Conservation (phyloP, 2,888 invertebrate genomes). For the Yponomeuta malinellus region DNA sequence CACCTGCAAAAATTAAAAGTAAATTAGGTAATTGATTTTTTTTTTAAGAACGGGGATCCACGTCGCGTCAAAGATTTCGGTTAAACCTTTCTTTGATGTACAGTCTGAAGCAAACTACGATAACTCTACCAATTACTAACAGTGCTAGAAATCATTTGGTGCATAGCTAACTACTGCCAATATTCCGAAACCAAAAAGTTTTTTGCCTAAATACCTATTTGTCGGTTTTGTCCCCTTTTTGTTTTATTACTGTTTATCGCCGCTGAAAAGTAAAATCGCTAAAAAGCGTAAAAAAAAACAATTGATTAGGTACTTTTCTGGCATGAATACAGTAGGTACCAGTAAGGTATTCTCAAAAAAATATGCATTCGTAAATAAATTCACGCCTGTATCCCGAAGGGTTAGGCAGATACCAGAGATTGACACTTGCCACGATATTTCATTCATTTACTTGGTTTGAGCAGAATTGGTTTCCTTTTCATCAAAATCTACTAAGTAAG, state of each 20-base stretch:
- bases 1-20: constrained; percentile 49
- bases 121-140: background rate
- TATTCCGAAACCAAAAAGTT: background rate
- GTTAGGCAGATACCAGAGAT: no score
- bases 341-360: no score
- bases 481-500: no score
- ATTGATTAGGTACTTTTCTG: background rate
- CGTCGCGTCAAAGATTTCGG: background rate
- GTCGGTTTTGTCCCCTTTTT: background rate
- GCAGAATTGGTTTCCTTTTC: no score
- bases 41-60: background rate
- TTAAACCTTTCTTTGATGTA: background rate
- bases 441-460: no score
- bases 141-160: background rate
- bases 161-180: background rate
- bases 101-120: background rate
- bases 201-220: background rate
- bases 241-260: background rate
- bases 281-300: background rate
- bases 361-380: no score
- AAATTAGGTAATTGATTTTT: no score
- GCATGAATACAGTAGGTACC: no score
- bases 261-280: background rate
- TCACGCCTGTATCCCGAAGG: no score
- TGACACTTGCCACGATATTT: no score